Base-by-base conservation (phyloP, 1,140 invertebrate genomes). In the Temnothorax curvispinosus region DNA sequence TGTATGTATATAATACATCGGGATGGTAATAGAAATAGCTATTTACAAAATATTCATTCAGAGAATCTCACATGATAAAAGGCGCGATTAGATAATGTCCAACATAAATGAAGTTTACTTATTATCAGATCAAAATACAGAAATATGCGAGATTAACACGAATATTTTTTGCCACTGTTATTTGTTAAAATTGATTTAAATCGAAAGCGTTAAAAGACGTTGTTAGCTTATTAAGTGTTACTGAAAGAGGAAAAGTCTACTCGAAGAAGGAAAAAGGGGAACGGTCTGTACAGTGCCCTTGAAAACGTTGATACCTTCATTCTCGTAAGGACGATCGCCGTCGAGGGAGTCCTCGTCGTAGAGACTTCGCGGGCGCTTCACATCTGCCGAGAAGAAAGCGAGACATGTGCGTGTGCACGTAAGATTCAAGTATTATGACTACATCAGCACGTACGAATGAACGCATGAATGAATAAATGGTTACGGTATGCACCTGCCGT, bases 311-410 rank as follows among this genome's bases (percentile, higher is more conserved):
- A 85, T 95, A 95, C 95, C 95, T 95, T 95, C 94, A 91, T 92
- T 92, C 87, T 95, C 95, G 92, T 92, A 91, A 85, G 93, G 93
- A 92, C 92, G 93, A 91, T 95, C 94, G 84, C 94, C 95, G 87
- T 95, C 94, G 89, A 95, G 94, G 86, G 95, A 95, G 91, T 95
- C 94, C 90, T 94, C 95, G 56, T 95, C 94, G 93, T 95, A 95
- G 88, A 94, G 92, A 93, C 93, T 94, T 89, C 89, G 90, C 87
- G 93, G 94, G 92, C 94, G 94, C 93, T 94, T 95, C 91, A 94
- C 92, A 95, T 95, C 95, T 95, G 94, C 89, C 91, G 91, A 94
- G 86, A 94, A 94, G 87, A 91, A 93, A 94, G 91, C 86, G 92
- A 92, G 92, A 88, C 87, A 90, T 90, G 86, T 91, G 89, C 89